phyloP scores from a whole-genome alignment of 2,113 vertebrate genomes.

The Xyrauchen texanus region DNA sequence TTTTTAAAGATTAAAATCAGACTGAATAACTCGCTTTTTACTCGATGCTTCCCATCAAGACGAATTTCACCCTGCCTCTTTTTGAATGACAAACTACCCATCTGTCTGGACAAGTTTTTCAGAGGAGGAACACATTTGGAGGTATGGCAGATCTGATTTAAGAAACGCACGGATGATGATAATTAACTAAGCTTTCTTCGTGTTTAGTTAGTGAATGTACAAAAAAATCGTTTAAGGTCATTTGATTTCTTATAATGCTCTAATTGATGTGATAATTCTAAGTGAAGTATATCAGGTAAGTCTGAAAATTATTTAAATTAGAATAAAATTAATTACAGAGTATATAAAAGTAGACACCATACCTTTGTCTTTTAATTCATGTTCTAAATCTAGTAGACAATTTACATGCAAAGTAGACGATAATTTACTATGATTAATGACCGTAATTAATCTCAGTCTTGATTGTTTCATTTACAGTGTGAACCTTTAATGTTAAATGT shows the following conservation, averaged over 20 bases:
- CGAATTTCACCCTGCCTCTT: conserved; percentile 29
- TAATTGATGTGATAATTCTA: neutral
- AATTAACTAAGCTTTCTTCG: neutral
- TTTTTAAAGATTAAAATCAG: neutral
- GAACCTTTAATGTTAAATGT: too few relatives aligned
- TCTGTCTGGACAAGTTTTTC: neutral
- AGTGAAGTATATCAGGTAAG: neutral
- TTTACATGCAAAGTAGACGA: too few relatives aligned
- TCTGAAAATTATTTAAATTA: too few relatives aligned
- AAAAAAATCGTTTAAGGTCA: neutral
- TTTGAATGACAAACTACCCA: neutral
- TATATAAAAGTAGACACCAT: too few relatives aligned
- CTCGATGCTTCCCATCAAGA: neutral
- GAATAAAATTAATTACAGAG: neutral
- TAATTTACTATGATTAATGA: too few relatives aligned
- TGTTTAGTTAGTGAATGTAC: neutral
- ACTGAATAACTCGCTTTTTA: neutral
- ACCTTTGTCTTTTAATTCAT: too few relatives aligned
- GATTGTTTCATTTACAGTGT: too few relatives aligned
- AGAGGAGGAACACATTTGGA: neutral
- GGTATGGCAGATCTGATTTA: neutral
- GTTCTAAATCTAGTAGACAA: too few relatives aligned
- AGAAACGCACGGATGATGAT: neutral
- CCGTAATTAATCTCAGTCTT: too few relatives aligned
- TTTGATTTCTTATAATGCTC: neutral